Evolutionary conservation across 2,113 vertebrate species (phyloP).

Genomic region (Halichoerus grypus): DNA sequence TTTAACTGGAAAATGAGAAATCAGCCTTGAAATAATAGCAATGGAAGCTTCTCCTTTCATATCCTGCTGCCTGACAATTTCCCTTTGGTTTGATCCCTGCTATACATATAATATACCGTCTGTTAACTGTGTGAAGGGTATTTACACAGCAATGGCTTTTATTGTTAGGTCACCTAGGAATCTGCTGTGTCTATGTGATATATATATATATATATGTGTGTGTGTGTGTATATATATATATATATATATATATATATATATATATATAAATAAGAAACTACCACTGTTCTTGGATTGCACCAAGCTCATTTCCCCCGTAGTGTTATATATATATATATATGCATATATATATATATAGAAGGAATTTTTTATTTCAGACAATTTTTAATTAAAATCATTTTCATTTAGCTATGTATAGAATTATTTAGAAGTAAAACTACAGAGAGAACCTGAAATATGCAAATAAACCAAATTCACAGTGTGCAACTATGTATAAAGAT

Average conservation of each 20-base stretch:
- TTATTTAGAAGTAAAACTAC: slow-evolving; percentile 23
- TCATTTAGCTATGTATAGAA: background rate
- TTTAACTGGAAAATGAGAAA: background rate
- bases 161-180: background rate
- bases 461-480: background rate
- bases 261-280: too few relatives aligned
- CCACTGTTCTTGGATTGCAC: too few relatives aligned
- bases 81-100: background rate
- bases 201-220: too few relatives aligned
- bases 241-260: too few relatives aligned
- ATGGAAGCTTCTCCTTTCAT: background rate
- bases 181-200: background rate
- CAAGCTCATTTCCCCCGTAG: too few relatives aligned
- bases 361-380: background rate
- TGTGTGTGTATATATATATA: too few relatives aligned
- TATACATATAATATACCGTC: background rate
- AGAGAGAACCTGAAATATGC: background rate
- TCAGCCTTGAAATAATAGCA: background rate
- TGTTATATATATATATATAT: too few relatives aligned
- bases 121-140: too few relatives aligned
- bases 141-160: background rate
- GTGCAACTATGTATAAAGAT: background rate
- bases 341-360: background rate
- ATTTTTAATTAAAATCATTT: background rate
- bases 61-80: background rate